Conservation (phyloP, 2,113 vertebrate species). For the Myiopsitta monachus region DNA sequence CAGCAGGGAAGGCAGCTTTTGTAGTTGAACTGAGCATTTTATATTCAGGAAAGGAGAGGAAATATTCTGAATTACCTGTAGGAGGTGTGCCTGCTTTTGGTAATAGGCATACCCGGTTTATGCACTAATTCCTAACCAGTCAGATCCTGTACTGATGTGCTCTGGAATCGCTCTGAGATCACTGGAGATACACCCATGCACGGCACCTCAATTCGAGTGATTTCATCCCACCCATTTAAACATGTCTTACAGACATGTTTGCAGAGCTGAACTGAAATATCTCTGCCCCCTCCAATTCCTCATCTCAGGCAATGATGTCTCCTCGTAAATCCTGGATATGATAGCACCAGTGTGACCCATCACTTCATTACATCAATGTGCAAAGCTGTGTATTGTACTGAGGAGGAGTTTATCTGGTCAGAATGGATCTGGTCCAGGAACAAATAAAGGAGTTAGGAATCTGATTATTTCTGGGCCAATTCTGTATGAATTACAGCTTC, state of each 20-base stretch:
- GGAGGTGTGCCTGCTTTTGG: slow-evolving; percentile 40
- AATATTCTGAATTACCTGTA: slow-evolving; percentile 26
- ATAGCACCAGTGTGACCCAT: slow-evolving; percentile 57
- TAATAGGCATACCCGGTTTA: background rate
- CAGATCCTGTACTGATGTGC: background rate
- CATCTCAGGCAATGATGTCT: background rate
- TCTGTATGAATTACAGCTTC: slow-evolving; percentile 25
- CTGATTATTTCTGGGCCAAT: slow-evolving; percentile 57
- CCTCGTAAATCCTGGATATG: slow-evolving; percentile 51
- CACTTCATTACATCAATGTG: slow-evolving; percentile 62
- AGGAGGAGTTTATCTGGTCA: slow-evolving; percentile 60
- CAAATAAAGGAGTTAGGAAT: slow-evolving; percentile 63
- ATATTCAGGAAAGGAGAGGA: background rate
- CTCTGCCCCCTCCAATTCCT: background rate
- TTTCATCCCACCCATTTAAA: background rate
- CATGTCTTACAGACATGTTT: slow-evolving; percentile 20
- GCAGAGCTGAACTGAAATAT: slow-evolving; percentile 19
- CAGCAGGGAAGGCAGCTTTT: background rate
- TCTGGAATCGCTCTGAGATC: background rate
- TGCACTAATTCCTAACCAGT: background rate
- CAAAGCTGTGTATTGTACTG: slow-evolving; percentile 34
- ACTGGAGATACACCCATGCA: background rate
- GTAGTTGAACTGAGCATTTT: background rate
- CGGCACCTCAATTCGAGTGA: background rate
- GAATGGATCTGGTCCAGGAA: slow-evolving; percentile 66